Evolutionary conservation across 2,797 vertebrate species (phyloP), one percentile per base, ranked within the genome.

Genomic region (Emys orbicularis): DNA sequence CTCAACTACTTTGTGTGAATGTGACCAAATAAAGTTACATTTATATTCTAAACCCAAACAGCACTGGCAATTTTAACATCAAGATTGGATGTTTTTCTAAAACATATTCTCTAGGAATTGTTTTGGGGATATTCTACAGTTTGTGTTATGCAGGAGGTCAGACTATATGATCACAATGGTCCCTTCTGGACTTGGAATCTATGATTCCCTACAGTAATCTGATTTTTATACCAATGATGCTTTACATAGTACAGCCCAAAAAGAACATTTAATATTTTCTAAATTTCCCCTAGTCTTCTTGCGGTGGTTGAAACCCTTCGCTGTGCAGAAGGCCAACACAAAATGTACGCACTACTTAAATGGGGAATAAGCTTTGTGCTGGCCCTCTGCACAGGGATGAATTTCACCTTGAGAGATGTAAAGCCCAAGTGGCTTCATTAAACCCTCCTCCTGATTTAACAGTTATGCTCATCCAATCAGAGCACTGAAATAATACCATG

Each of bases 1-100:
- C 7, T 1, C 0, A 84, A 11, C 16, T 72, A 29, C 3, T 89
- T 84, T 86, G 18, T 0, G 0, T 56, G 65, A 34, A 21, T 77
- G 27, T 23, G 34, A 72, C n/a, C 19, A 72, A 68, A 19, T 68
- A 68, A 68, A 68, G 65, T n/a, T 68, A 65, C 34, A 65, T 65
- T 8, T n/a, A 37, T 68, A 37, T 68, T 68, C 65, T 37, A 15
- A n/a, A 68, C 16, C 34, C 65, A 68, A 37, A 19, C n/a, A 72
- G 9, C 21, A 72, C 18, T n/a, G n/a, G 34, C n/a, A 59, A 31
- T 13, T 59, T 59, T 59, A 31, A 59, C 8, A 59, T 59, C 29
- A 59, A 59, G 57, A 59, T 31, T 31, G 57, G 57, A 31, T 31
- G 57, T 31, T 59, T 31, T 59, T 13, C 12, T 31, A 29, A 59